Evolutionary conservation across 2,797 vertebrate genomes (phyloP), one percentile per base, ranked within the genome.

Genomic region (Synanceia verrucosa): DNA sequence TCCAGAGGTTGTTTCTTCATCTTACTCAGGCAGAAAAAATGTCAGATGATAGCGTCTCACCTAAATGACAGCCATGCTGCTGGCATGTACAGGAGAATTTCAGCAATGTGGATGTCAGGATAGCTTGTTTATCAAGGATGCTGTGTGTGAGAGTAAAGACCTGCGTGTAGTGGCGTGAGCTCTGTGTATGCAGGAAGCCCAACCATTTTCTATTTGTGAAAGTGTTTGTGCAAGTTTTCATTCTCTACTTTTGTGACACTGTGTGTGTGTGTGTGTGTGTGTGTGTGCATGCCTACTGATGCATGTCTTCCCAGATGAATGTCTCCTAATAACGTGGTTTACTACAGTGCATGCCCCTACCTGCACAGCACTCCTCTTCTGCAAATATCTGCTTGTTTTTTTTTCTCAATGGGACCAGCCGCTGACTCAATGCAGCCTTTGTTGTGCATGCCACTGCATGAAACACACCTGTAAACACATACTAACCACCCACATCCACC

Each of bases 91-190:
- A 19, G 5, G 48, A 51, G 76, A 83, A 88, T 90, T 72, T 86
- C 83, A 84, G 81, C 72, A 61, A 89, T 85, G 83, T 82, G 71
- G 78, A 65, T 68, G 72, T 68, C 34, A 6, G 65, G 51, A 79
- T 81, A 73, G 43, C 69, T 53, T 83, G 83, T 85, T 83, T 76
- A 76, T 64, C 19, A 4, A 64, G 41, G 41, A 24, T 6, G 13
- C 4, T 41, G 39, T 41, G 39, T 41, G 53, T n/a, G 11, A 2
- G 23, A 33, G 16, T 21, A 31, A 9, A 34, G 9, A 2, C 31
- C 3, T 50, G 31, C 46, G 47, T 37, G 50, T 29, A 46, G 5
- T 9, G 8, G 10, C 9, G 19, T n/a, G 6, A 23, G 3, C 0
- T 39, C 26, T 60, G n/a, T n/a, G 51, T 7, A 23, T 41, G 48